Evolutionary conservation across 2,113 vertebrate genomes (phyloP).

Genomic region (Plectropomus leopardus): DNA sequence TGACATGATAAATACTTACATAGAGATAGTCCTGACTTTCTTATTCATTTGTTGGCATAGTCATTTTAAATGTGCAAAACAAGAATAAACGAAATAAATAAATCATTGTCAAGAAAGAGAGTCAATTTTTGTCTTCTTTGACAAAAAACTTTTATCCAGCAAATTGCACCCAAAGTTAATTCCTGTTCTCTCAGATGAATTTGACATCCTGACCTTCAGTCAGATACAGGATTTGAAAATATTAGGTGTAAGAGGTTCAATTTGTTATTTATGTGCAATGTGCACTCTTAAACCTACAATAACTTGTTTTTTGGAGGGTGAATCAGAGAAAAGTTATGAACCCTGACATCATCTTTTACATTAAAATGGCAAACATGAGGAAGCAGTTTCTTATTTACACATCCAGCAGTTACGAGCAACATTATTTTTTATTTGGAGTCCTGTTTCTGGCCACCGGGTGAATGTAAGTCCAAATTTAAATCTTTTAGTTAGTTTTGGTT

Average conservation of each 20-base stretch:
- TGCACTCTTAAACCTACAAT: not conserved
- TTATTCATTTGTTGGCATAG: not conserved
- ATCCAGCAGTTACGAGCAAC: not conserved
- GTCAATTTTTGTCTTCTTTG: not conserved
- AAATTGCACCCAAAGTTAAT: not conserved
- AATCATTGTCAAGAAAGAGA: not conserved
- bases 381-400: not conserved
- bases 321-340: not conserved
- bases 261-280: not conserved
- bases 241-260: not conserved
- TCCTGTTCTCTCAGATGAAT: not conserved
- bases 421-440: not conserved
- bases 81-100: not conserved
- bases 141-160: not conserved
- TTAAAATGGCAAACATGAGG: not conserved
- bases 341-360: not conserved
- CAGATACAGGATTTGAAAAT: not conserved
- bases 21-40: not conserved
- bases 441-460: not conserved
- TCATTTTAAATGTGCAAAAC: slow-evolving; percentile 1
- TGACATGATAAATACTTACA: not conserved
- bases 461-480: not conserved
- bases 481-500: too few species aligned
- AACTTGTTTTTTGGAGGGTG: not conserved
- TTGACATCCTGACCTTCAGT: not conserved